phyloP scores from a whole-genome alignment of 2,888 invertebrate genomes.

The Lasioglossum oenotherae region DNA sequence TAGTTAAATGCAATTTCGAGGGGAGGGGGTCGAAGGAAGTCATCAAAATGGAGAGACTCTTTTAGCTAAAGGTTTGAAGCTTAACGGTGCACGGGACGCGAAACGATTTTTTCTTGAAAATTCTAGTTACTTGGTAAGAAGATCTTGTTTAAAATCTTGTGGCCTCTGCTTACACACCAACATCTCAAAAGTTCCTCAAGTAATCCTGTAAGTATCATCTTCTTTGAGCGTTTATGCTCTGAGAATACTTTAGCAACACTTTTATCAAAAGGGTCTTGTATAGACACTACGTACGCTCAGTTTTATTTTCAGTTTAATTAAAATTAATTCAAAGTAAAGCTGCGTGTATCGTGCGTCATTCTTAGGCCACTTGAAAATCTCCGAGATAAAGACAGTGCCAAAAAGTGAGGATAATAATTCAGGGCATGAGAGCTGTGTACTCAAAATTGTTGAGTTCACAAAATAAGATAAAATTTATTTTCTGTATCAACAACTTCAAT shows the following conservation, averaged over 20 bases:
- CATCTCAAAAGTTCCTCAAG: not conserved
- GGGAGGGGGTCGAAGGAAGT: not conserved
- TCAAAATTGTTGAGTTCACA: not conserved
- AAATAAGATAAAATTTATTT: not conserved
- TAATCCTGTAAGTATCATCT: not conserved
- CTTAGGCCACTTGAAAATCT: not conserved
- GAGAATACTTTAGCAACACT: not conserved
- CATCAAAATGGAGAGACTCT: not conserved
- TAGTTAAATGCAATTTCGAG: not conserved
- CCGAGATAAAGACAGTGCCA: not conserved
- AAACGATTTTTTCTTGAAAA: not conserved
- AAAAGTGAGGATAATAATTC: not conserved
- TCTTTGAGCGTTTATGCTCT: not conserved
- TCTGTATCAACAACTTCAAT: not conserved
- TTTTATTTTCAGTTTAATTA: not conserved
- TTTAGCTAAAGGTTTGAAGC: not conserved
- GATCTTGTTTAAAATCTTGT: not conserved
- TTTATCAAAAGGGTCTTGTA: not conserved
- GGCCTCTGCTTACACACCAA: not conserved
- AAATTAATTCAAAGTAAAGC: not conserved
- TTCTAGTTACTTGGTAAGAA: not conserved
- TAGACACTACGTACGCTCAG: not conserved
- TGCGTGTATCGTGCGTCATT: not conserved
- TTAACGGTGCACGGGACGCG: not conserved
- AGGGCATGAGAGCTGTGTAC: not conserved